A percentile compares a stretch with the other conserved stretches of the same genome.
phyloP scores from a whole-genome alignment of 2,113 vertebrate genomes.

The Ptilorrhoa leucosticta region DNA sequence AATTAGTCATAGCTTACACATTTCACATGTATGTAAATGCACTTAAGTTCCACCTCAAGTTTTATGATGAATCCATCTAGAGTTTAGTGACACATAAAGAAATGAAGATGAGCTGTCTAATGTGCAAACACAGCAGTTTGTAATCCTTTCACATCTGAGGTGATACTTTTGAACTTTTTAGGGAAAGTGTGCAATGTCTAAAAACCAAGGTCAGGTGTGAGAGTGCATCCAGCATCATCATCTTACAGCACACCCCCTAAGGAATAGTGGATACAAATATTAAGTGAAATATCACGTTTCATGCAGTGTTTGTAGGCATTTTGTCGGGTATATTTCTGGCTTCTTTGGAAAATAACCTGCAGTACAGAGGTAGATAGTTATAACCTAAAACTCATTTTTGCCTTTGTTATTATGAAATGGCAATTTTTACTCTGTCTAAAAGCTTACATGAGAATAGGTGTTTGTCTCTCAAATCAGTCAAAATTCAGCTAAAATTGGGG shows the following conservation, averaged over 20 bases:
- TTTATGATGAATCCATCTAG: conserved; percentile 68
- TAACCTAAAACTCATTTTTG: conserved; percentile 21
- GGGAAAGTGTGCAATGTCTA: conserved; percentile 34
- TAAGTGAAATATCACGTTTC: neutral
- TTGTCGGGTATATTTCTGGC: neutral
- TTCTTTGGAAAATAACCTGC: neutral
- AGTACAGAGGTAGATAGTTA: neutral
- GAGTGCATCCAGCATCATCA: neutral
- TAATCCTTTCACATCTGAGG: conserved; percentile 51
- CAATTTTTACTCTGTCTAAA: neutral
- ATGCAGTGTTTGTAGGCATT: neutral
- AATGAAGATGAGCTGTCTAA: conserved; percentile 32
- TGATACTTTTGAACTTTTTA: conserved; percentile 68
- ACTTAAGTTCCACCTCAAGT: conserved; percentile 72
- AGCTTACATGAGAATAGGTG: neutral
- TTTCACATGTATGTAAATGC: conserved; percentile 81
- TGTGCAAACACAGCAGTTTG: conserved; percentile 48
- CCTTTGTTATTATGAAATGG: neutral
- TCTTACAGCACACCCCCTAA: neutral
- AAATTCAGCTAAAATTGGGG: neutral
- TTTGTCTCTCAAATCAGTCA: conserved; percentile 8
- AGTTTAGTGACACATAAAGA: conserved; percentile 60
- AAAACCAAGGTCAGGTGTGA: conserved; percentile 47
- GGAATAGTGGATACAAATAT: neutral
- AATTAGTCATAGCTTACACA: conserved; percentile 81